Base-by-base conservation (phyloP, 2,113 vertebrate species). In the Heterocephalus glaber region DNA sequence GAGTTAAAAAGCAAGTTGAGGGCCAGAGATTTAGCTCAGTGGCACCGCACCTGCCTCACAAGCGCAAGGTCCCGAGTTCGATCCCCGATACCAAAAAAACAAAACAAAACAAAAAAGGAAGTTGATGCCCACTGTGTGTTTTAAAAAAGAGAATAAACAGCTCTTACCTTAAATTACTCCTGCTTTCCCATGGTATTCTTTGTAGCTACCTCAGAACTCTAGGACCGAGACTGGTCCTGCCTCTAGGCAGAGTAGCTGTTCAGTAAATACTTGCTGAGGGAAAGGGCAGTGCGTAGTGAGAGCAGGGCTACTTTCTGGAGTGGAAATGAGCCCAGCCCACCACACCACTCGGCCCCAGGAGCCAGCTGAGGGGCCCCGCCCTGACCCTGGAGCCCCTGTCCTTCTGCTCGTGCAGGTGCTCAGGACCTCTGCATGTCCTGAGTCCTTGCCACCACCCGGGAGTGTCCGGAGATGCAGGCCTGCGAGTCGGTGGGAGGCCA, bases 241-340 rank as follows among this genome's bases (percentile, higher is more conserved):
- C 1, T 0, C 52, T 26, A 0, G 28, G 44, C 0, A 1, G 1
- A 20, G 49, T 2, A 20, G n/a, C 5, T 0, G 0, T 5, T 26
- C 6, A 0, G 8, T 5, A 47, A 56, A 14, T 10, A 2, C 0
- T 16, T 16, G 5, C 2, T 17, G 26, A 22, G 3, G 33, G 58
- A 13, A 3, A 0, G 28, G 30, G 33, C 11, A 38, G 17, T 30
- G 2, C 0, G 8, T 7, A 30, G 66, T 3, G 6, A 6, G 26
- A n/a, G 66, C 2, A 17, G 16, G 3, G 66, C 66, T n/a, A 35
- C 66, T 10, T 10, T 63, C 66, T 20, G 35, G 16, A n/a, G 30
- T 4, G 22, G 58, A 41, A 1, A 28, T 1, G 63, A 33, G 3
- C 12, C 2, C 0, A 0, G 35, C 2, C 2, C 7, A 16, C 0